phyloP scores from a whole-genome alignment of 2,888 invertebrate species.

The Eulithis prunata region DNA sequence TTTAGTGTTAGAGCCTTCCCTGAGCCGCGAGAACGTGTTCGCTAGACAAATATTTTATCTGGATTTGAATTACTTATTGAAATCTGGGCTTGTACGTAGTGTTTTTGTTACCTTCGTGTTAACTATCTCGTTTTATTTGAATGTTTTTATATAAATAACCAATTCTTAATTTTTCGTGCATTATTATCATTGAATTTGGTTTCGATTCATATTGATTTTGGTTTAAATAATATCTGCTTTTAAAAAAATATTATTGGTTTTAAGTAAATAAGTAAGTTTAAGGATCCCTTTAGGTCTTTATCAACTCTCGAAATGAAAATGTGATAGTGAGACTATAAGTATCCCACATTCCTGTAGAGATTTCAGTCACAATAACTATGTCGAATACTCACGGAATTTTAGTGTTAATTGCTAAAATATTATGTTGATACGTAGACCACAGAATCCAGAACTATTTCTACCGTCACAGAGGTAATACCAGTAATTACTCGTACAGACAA shows the following conservation, averaged over 20 bases:
- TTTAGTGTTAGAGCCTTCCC: conserved; percentile 6
- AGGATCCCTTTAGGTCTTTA: too few relatives aligned
- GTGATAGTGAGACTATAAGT: neutral
- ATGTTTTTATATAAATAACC: too few relatives aligned
- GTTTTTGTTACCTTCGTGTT: neutral
- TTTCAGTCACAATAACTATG: conserved; percentile 12
- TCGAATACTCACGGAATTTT: conserved; percentile 17
- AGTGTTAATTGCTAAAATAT: conserved; percentile 26
- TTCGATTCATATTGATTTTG: too few relatives aligned
- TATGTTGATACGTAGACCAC: conserved; percentile 12
- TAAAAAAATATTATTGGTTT: too few relatives aligned
- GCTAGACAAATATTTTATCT: conserved; percentile 63
- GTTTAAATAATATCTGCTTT: too few relatives aligned
- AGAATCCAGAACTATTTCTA: conserved; percentile 2
- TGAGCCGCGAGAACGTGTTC: conserved; percentile 60
- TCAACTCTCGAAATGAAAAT: neutral
- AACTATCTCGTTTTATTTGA: too few relatives aligned
- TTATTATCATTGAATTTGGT: too few relatives aligned
- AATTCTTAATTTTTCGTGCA: too few relatives aligned
- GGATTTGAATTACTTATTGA: conserved; percentile 41
- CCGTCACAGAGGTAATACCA: neutral
- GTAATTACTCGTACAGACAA: too few relatives aligned
- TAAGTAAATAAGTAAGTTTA: too few relatives aligned
- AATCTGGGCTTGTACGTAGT: conserved; percentile 17
- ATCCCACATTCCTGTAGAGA: neutral